Evolutionary conservation across 53 echinoderm and acorn worm genomes (phyloP), one percentile per base, ranked within the genome.

Genomic region (Henricia sp.): DNA sequence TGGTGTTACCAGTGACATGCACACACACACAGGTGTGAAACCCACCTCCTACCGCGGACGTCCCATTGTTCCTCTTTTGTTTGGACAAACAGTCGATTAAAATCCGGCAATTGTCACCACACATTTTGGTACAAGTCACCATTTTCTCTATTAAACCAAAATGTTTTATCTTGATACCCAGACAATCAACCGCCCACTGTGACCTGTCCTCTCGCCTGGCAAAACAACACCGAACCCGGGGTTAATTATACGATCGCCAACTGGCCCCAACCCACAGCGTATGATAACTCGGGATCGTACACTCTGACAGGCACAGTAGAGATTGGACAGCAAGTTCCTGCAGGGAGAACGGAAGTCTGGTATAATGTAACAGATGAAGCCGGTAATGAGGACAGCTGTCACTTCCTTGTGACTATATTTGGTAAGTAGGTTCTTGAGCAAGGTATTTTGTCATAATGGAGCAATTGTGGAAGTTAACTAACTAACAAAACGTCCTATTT

Each of bases 361-460:
- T 90, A 83, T 20, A 34, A 1, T 4, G 72, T 30, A 9, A 73
- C 74, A 4, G 93, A 93, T 64, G 42, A 35, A 0, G 68, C 77
- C 29, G 90, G 90, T 4, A 87, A 87, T 54, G 23, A 52, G 5
- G 87, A 70, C 16, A 20, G 19, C 37, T 90, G 87, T 46, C 42
- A 48, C 33, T 93, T 93, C 60, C 23, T 34, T 20, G 30, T 76
- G 8, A 85, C 36, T 25, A 70, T 70, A 6, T 6, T 50, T 19
- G 58, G 64, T 62, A 23, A 35, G 37, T 23, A 48, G 17, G 48
- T 16, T 16, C 16, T 48, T 9, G 48, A 11, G 48, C 9, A 16
- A 11, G 16, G 9, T 16, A 16, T 48, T 48, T 16, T 48, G 9
- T 48, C 16, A 9, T 48, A n/a, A n/a, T n/a, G n/a, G n/a, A n/a